Conservation (phyloP, 2,888 invertebrate species). For the Apodemia duryi region DNA sequence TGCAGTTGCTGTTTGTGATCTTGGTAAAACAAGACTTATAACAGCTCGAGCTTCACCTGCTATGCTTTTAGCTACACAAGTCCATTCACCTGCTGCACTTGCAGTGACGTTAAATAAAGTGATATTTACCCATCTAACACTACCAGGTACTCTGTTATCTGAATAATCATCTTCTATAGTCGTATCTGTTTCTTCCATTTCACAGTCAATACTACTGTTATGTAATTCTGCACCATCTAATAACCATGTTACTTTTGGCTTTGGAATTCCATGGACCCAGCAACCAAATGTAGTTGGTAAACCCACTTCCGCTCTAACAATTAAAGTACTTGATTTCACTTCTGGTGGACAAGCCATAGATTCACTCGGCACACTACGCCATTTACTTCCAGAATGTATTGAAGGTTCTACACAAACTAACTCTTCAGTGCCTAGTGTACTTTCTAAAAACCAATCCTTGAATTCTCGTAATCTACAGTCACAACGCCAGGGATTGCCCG, state of each 20-base stretch:
- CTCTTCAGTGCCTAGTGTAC: slow-evolving; percentile 87
- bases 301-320: slow-evolving; percentile 87
- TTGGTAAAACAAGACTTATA: slow-evolving; percentile 73
- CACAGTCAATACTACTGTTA: slow-evolving; percentile 67
- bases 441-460: slow-evolving; percentile 89
- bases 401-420: slow-evolving; percentile 86
- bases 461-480: slow-evolving; percentile 92
- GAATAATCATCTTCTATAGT: slow-evolving; percentile 59
- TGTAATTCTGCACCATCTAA: slow-evolving; percentile 82
- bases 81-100: slow-evolving; percentile 91
- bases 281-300: slow-evolving; percentile 91
- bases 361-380: slow-evolving; percentile 86
- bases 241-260: slow-evolving; percentile 90
- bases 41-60: slow-evolving; percentile 82
- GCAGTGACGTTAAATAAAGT: slow-evolving; percentile 91
- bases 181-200: slow-evolving; percentile 68
- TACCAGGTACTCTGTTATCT: slow-evolving; percentile 67
- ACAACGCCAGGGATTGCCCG: slow-evolving; percentile 94
- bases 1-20: slow-evolving; percentile 87
- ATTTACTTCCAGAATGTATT: slow-evolving; percentile 83
- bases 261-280: slow-evolving; percentile 89
- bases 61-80: slow-evolving; percentile 87
- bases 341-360: slow-evolving; percentile 92
- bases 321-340: slow-evolving; percentile 81
- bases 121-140: slow-evolving; percentile 87